phyloP scores from a whole-genome alignment of 2,888 invertebrate species.

The Drosophila setosimentum region DNA sequence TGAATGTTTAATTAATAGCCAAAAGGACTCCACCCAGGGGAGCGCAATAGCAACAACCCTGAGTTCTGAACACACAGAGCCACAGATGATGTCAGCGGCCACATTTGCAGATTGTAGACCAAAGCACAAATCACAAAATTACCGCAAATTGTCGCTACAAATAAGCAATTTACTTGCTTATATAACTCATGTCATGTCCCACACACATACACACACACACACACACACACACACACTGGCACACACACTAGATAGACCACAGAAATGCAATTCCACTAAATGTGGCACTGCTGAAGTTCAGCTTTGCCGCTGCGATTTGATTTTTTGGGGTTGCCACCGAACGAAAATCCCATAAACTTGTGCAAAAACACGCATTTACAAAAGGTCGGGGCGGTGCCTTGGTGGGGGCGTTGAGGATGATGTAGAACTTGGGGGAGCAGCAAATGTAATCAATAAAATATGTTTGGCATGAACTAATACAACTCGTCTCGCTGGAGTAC shows the following conservation, averaged over 20 bases:
- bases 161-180: conserved; percentile 81
- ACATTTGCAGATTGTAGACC: conserved; percentile 34
- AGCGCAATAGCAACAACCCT: conserved; percentile 30
- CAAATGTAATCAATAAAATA: conserved; percentile 78
- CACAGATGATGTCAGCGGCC: conserved; percentile 65
- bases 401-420: conserved; percentile 13
- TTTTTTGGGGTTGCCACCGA: conserved; percentile 47
- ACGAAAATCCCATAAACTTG: conserved; percentile 75
- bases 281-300: conserved; percentile 33
- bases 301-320: conserved; percentile 28
- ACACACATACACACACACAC: conserved; percentile 18
- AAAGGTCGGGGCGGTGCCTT: not conserved
- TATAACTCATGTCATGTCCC: conserved; percentile 52
- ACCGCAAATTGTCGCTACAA: conserved; percentile 80
- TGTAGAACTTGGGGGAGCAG: conserved; percentile 20
- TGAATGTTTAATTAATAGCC: conserved; percentile 75
- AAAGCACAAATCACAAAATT: conserved; percentile 74
- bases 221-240: conserved; percentile 1
- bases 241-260: conserved; percentile 23
- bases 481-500: conserved; percentile 21
- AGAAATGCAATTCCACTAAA: conserved; percentile 59
- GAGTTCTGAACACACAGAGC: not conserved
- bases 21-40: conserved; percentile 26
- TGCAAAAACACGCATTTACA: conserved; percentile 68
- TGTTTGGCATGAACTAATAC: conserved; percentile 61